phyloP scores from a whole-genome alignment of 30 jellyfish, hydroid and myxozoan genomes.

The Nemopilema nomurai region DNA sequence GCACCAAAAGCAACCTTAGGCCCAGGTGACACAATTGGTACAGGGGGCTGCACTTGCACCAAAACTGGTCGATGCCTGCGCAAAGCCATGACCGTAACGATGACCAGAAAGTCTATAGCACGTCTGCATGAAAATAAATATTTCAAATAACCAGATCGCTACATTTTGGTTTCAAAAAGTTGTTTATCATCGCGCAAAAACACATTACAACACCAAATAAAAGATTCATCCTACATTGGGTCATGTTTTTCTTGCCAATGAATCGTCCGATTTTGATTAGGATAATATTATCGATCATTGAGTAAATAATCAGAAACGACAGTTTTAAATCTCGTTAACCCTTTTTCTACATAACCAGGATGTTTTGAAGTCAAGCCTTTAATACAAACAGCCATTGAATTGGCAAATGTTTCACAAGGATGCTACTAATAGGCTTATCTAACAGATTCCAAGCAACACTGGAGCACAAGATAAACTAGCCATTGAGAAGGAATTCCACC shows the following conservation, averaged over 20 bases:
- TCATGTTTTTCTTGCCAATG: slow-evolving; percentile 6
- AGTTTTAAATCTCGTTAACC: slow-evolving; percentile 13
- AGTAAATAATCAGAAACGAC: slow-evolving; percentile 5
- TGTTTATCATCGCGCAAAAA: not conserved
- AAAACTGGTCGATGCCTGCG: no score
- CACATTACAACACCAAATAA: not conserved
- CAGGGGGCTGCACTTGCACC: no score
- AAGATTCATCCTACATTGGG: not conserved
- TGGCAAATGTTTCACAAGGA: not conserved
- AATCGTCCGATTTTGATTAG: not conserved
- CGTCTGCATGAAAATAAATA: not conserved
- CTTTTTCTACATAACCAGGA: not conserved
- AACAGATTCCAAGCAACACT: slow-evolving; percentile 25
- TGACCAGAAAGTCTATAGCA: not conserved
- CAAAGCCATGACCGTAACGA: not conserved
- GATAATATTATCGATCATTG: slow-evolving; percentile 10
- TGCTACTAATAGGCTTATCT: slow-evolving; percentile 19
- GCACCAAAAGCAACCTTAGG: no score
- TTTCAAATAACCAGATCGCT: not conserved
- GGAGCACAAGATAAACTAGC: slow-evolving; percentile 14
- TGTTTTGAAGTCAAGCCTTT: not conserved
- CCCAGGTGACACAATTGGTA: no score
- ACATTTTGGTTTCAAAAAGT: not conserved
- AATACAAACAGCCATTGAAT: slow-evolving; percentile 14
- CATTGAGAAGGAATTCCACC: not conserved